A percentile compares a stretch with the other conserved stretches of the same genome.
These are phyloP conservation scores for Tetragonisca angustula DNA, from an alignment of 2,888 invertebrate genomes.

Conservation along the genomic window DNA sequence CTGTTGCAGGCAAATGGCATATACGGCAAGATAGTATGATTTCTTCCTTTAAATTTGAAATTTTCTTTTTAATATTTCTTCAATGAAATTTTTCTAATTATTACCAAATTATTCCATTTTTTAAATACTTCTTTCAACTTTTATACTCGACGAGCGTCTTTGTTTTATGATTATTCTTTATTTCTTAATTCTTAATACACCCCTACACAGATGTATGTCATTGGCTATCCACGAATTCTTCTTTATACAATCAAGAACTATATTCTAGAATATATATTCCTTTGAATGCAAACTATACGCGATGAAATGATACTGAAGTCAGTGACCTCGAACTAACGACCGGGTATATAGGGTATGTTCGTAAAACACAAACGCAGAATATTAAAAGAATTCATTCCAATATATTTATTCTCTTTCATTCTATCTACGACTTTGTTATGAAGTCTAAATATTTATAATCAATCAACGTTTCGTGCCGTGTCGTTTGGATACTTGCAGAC, in stretches of 20 bases:
- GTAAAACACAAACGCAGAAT: not conserved
- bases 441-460: not conserved
- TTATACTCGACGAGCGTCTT: not conserved
- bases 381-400: not conserved
- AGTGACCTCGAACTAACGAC: conserved; percentile 2
- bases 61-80: not conserved
- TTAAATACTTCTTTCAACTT: not conserved
- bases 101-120: not conserved
- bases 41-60: not conserved
- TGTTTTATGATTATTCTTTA: not conserved
- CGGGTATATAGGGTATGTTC: not conserved
- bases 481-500: not conserved
- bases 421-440: not conserved
- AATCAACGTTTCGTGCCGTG: not conserved
- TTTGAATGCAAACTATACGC: not conserved
- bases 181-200: not conserved
- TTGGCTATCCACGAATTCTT: not conserved
- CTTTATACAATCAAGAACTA: not conserved
- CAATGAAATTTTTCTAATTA: not conserved
- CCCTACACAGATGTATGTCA: not conserved
- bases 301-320: not conserved
- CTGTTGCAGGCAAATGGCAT: not conserved
- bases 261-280: not conserved
- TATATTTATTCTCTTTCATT: not conserved
- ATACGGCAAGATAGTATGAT: not conserved